Evolutionary conservation across 1,140 invertebrate genomes (phyloP).

Genomic region (Laupala kohalensis): DNA sequence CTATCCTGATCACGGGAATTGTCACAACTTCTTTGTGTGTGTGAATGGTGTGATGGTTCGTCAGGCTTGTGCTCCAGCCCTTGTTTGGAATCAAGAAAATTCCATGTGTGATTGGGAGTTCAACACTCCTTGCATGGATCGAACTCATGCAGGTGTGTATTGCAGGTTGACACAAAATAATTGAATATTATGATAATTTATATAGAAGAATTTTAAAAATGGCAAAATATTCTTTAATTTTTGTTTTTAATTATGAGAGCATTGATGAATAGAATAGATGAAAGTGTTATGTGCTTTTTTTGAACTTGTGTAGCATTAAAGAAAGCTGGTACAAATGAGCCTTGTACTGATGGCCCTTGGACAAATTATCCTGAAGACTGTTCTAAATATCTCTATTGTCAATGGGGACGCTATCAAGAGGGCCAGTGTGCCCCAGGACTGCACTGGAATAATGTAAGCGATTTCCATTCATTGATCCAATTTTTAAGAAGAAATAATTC

Average conservation of each 20-base stretch:
- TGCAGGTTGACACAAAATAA: neutral
- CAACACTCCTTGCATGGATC: slow-evolving; percentile 1
- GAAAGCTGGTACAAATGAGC: neutral
- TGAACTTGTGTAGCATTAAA: neutral
- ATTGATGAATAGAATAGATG: neutral
- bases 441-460: slow-evolving; percentile 60
- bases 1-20: slow-evolving; percentile 39
- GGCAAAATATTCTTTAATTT: too few relatives aligned
- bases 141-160: neutral
- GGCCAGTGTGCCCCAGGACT: slow-evolving; percentile 59
- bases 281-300: slow-evolving; percentile 13
- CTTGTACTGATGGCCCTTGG: slow-evolving; percentile 50
- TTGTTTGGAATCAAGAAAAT: slow-evolving; percentile 47
- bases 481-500: too few relatives aligned
- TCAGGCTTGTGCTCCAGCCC: slow-evolving; percentile 51
- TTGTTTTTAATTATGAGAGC: too few relatives aligned
- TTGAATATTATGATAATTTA: too few relatives aligned
- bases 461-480: too few relatives aligned
- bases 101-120: slow-evolving; percentile 53
- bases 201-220: too few relatives aligned
- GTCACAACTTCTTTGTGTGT: slow-evolving; percentile 53
- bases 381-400: slow-evolving; percentile 56
- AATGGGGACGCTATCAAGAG: slow-evolving; percentile 59
- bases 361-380: slow-evolving; percentile 52
- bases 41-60: slow-evolving; percentile 47